A percentile compares a stretch with the other conserved stretches of the same genome.
Evolutionary conservation across 2,888 invertebrate species (phyloP).

Genomic region (Sesia bembeciformis): DNA sequence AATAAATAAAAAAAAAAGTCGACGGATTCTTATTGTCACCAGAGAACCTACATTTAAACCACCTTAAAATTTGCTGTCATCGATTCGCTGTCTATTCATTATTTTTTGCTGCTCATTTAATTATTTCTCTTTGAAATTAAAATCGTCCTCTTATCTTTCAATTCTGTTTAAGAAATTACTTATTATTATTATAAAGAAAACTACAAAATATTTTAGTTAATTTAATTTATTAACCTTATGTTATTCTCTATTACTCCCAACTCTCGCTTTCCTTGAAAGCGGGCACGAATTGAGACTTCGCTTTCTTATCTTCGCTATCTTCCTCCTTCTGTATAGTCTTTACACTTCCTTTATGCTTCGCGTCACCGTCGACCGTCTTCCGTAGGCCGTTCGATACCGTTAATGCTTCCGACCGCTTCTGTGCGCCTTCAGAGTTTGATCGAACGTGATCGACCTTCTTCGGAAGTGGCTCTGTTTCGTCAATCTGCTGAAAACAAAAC

Average conservation of each 20-base stretch:
- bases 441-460: constrained; percentile 33
- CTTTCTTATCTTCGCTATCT: constrained; percentile 28
- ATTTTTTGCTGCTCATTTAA: no score
- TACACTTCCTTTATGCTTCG: constrained; percentile 8
- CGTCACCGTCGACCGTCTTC: constrained; percentile 15
- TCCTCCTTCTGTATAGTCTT: constrained; percentile 9
- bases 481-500: constrained; percentile 24
- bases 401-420: not conserved
- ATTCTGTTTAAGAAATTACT: no score
- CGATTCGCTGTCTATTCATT: no score
- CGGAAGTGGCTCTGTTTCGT: constrained; percentile 38
- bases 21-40: no score
- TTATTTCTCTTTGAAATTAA: no score
- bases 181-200: no score
- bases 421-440: constrained; percentile 14
- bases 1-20: no score
- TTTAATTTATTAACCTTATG: no score
- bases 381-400: constrained; percentile 25
- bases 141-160: no score
- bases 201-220: no score
- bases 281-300: constrained; percentile 34
- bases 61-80: no score
- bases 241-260: constrained; percentile 40
- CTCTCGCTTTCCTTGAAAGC: constrained; percentile 60
- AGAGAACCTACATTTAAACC: no score